Evolutionary conservation across 2,888 invertebrate species (phyloP), one percentile per base, ranked within the genome.

Genomic region (Drosophila pegasa): DNA sequence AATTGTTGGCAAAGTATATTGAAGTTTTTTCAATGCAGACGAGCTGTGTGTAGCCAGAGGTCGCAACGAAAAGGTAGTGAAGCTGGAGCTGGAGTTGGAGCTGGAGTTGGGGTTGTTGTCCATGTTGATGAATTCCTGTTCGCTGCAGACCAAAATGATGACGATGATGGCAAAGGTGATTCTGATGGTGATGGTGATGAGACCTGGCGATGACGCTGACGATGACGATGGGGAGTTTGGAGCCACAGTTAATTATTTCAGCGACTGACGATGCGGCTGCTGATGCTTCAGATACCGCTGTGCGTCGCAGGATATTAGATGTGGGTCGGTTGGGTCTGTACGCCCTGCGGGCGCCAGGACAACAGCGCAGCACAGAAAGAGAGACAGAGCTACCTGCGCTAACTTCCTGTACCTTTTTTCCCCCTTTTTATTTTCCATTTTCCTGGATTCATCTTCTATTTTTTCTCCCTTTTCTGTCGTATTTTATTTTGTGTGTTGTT

Each of bases 171-270:
- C 55, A 60, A 57, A 41, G 59, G 40, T 54, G 61, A 43, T 9
- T 43, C 38, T 51, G 57, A 51, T 56, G 45, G 20, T 72, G 27
- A 18, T 29, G 14, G 12, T 48, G 52, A 52, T 41, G 66, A 43
- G 27, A 18, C 16, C 51, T 59, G 55, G 43, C 40, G 58, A 29
- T 51, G 25, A 45, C 43, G 57, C 43, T 54, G 58, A 41, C 16
- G 47, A 33, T 55, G 64, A 51, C 12, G 47, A 33, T 50, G 59
- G 47, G 61, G 48, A 43, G 47, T 45, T 62, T 35, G 16, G 74
- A 47, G 67, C 29, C 66, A 64, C 56, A 81, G 85, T 87, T 82
- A 84, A 84, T 82, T 87, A 87, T 84, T 81, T 87, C 68, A 75
- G 71, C 63, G 54, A 71, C 71, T 71, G 80, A 52, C 71, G 51